Evolutionary conservation across 2,888 invertebrate species (phyloP).

Genomic region (Isotomurus palustris): DNA sequence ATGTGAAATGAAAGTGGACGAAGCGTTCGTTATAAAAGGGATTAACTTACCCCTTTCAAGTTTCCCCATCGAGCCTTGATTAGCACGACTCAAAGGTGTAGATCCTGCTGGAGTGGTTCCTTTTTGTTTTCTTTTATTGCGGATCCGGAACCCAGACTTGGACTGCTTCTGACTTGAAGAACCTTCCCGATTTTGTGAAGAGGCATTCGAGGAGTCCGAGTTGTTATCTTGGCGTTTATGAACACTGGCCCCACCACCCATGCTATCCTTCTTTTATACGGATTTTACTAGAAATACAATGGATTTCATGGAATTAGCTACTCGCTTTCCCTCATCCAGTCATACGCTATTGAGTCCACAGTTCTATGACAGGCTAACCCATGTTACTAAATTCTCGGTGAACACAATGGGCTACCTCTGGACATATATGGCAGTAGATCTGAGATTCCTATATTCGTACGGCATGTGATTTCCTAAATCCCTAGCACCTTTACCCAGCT

Average conservation of each 20-base stretch:
- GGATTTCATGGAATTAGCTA: slow-evolving; percentile 3
- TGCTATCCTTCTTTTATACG: slow-evolving; percentile 26
- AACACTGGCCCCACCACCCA: slow-evolving; percentile 46
- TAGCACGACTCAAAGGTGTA: slow-evolving; percentile 20
- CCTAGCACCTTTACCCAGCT: not conserved
- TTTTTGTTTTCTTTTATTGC: slow-evolving; percentile 42
- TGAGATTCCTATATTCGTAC: too few species aligned
- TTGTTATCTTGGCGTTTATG: slow-evolving; percentile 42
- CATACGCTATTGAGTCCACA: too few species aligned
- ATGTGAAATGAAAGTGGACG: too few species aligned
- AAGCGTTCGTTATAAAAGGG: too few species aligned
- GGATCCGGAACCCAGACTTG: slow-evolving; percentile 43
- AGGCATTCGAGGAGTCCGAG: slow-evolving; percentile 36
- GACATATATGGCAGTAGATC: too few species aligned
- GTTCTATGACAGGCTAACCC: too few species aligned
- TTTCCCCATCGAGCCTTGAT: slow-evolving; percentile 42
- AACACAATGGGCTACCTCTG: too few species aligned
- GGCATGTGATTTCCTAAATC: not conserved
- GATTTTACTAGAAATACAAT: slow-evolving; percentile 7
- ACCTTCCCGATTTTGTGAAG: slow-evolving; percentile 24
- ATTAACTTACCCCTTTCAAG: slow-evolving; percentile 36
- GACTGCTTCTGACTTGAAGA: slow-evolving; percentile 32
- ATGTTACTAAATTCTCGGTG: not conserved
- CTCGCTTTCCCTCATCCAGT: not conserved
- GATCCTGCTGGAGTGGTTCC: slow-evolving; percentile 24